Evolutionary conservation across 2,888 invertebrate species (phyloP), one percentile per base, ranked within the genome.

Genomic region (Agonopterix subpropinquella): DNA sequence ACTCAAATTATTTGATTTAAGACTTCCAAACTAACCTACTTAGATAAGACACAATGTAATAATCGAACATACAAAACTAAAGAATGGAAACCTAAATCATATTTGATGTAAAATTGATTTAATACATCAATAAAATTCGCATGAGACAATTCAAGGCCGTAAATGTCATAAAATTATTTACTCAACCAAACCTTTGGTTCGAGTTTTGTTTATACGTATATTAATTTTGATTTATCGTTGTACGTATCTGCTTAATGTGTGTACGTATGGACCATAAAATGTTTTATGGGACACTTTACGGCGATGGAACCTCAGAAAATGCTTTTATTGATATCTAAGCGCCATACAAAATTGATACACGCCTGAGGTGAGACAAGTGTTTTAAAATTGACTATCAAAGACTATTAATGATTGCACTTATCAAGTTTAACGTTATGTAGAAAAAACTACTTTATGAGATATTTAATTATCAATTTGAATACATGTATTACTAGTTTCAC

Each of bases 171-270:
- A 77, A 77, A 73, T 80, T 80, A 84, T 84, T 82, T 80, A 82
- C 73, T 70, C 64, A 64, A 59, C 60, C 61, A 59, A 77, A 77
- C 77, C 75, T 70, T 78, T 75, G 71, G 70, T 64, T 53, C 57
- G 66, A 68, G 28, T 28, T 77, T 79, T 78, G 77, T 81, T 82
- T 81, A 76, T 78, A 67, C 70, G 58, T 66, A 64, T 74, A 76
- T 77, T 81, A 79, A 76, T 73, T 67, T 77, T 84, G 83, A 87
- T 86, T 86, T 85, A 85, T 84, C 73, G 65, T 70, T 70, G 73
- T 77, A 75, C 70, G 72, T 81, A 78, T 80, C 74, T 75, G 68
- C 75, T 77, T 82, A 83, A 84, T 82, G 81, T 80, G 78, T 83
- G 80, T 79, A 76, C 64, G 74, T 79, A 81, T 80, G 80, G 78